Base-by-base conservation (phyloP, 2,113 vertebrate genomes). In the Gnathonemus longibarbis region DNA sequence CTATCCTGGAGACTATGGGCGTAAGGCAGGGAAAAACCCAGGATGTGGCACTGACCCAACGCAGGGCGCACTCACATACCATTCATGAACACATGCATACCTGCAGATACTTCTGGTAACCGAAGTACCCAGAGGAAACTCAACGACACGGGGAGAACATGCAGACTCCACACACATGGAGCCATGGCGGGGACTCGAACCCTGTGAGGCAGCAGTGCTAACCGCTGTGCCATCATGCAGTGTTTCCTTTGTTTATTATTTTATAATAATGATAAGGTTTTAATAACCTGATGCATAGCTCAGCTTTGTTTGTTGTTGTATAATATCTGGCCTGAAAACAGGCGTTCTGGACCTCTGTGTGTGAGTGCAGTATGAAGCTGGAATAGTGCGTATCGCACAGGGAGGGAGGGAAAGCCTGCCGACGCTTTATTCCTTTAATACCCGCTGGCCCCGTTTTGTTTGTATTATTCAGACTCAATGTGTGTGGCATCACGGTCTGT, bases 291-390 rank as follows among this genome's bases (percentile, higher is more conserved):
- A 66, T 24, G 45, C 24, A 1, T 15, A 48, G 62, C 49, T 53
- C 3, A 19, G 85, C n/a, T 3, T 19, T 31, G 24, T 49, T 50
- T 87, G 24, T 87, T 87, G 48, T 49, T 11, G 10, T 53, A n/a
- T 87, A 27, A 52, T 27, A 31, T 31, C 49, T 17, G 45, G n/a
- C 50, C 92, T 92, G 91, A 92, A 91, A 91, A 91, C 93, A 83
- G 9, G 84, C 31, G 31, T 70, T 91, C 45, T 84, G 42, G 39
- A 21, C 70, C 70, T 77, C 31, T 74, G 31, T 42, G 74, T 42
- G 31, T 1, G n/a, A 39, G 70, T 77, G 70, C 11, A 15, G 13
- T 42, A 39, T 42, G 35, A 80, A 42, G 74, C 35, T 39, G 74
- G 7, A 6, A 80, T 42, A 7, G 74, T 19, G 11, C 39, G 5